Evolutionary conservation across 1,140 invertebrate genomes (phyloP), one percentile per base, ranked within the genome.

Genomic region (Zaprionus vittiger): DNA sequence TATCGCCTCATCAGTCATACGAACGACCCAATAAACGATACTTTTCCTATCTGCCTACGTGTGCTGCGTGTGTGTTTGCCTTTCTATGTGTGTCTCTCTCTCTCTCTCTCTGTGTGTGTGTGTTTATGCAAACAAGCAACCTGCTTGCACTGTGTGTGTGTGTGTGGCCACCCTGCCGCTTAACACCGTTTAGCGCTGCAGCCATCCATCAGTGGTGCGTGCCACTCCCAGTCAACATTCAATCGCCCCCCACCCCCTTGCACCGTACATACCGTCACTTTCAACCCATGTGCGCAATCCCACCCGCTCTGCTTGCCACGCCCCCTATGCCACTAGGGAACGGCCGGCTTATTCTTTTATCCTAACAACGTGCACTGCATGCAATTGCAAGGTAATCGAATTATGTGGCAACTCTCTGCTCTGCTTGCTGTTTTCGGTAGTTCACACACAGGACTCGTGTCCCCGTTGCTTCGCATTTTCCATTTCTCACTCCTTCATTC

Each of bases 381-480:
- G 69, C 73, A 65, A 74, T 82, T 83, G 83, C 80, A 71, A 77
- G 77, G 70, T 83, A 86, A 86, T 86, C 70, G 80, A 86, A 87
- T 86, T 87, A 86, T 87, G 80, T 86, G 83, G 80, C 84, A 86
- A 75, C 80, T 69, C 70, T 28, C n/a, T 47, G 41, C 41, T 47
- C 37, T 54, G 22, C 14, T 72, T 64, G 17, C 14, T 72, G n/a
- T 64, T 71, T 69, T 69, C 20, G 55, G 55, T 59, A n/a, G 65
- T 17, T 47, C 41, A 37, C 55, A 66, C 37, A 14, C 47, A 22
- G 47, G 4, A 52, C 12, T 14, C 17, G 1, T 14, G 2, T 15
- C 17, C 20, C 12, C 20, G 4, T 22, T 59, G 14, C 12, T 6
- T 44, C 31, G 12, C 24, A 4, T 31, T 63, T 6, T 63, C 17